A percentile compares a stretch with the other conserved stretches of the same genome.
These are phyloP conservation scores for Mythimna pallens DNA, from an alignment of 2,888 invertebrate genomes.

Conservation along the genomic window DNA sequence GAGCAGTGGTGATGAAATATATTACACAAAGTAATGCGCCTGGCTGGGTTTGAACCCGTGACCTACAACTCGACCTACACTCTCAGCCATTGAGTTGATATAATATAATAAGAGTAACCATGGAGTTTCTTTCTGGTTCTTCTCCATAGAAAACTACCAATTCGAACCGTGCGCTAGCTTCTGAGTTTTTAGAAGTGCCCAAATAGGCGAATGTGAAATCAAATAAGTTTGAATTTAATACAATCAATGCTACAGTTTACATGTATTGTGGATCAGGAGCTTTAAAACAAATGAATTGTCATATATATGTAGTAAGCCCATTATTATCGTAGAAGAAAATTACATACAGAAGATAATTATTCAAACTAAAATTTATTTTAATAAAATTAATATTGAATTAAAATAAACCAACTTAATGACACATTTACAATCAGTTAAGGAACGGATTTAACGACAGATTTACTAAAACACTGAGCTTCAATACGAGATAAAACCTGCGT, in stretches of 20 bases:
- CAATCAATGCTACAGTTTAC: neutral
- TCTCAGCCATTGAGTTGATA: too few relatives aligned
- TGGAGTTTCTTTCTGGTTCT: too few relatives aligned
- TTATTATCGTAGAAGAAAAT: neutral
- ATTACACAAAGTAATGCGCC: too few relatives aligned
- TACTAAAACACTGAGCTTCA: slow-evolving; percentile 26
- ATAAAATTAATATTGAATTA: slow-evolving; percentile 3
- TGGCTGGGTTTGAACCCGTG: too few relatives aligned
- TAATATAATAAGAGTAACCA: too few relatives aligned
- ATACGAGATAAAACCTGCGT: slow-evolving; percentile 32
- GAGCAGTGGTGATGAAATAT: too few relatives aligned
- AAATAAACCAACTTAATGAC: slow-evolving; percentile 9
- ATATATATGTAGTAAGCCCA: neutral
- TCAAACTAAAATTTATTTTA: neutral
- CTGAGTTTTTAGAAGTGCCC: too few relatives aligned
- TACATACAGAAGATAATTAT: neutral
- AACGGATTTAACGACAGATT: slow-evolving; percentile 36
- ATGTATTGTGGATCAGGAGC: neutral
- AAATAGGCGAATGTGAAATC: too few relatives aligned
- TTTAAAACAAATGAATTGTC: neutral
- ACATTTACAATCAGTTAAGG: slow-evolving; percentile 9
- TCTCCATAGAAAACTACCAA: too few relatives aligned
- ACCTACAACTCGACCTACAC: too few relatives aligned
- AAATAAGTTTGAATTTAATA: too few relatives aligned
- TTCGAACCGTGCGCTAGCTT: too few relatives aligned